These are phyloP conservation scores for Subanguina moxae DNA, from an alignment of 1,140 invertebrate genomes.

Conservation along the genomic window DNA sequence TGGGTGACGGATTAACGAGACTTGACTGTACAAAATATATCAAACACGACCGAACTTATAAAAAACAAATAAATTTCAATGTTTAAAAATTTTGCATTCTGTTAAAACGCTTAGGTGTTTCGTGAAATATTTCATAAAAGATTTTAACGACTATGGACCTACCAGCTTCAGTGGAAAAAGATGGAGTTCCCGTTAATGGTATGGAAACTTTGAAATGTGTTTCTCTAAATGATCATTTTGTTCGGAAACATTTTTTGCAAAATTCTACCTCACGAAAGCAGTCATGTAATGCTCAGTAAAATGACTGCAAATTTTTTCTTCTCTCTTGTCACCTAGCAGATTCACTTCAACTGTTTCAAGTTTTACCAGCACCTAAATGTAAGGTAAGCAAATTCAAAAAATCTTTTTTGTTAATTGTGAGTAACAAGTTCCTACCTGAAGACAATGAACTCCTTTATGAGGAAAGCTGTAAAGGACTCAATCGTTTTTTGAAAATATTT, in stretches of 20 bases:
- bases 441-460: constrained; percentile 34
- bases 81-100: no score
- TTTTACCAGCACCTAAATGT: constrained; percentile 34
- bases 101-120: no score
- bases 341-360: constrained; percentile 44
- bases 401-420: no score
- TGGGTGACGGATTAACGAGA: no score
- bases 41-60: no score
- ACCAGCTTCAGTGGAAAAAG: constrained; percentile 53
- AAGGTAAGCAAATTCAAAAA: neutral
- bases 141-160: neutral
- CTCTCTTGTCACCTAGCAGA: constrained; percentile 26
- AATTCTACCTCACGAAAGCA: constrained; percentile 29
- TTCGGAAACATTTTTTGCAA: no score
- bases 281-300: constrained; percentile 34
- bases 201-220: constrained; percentile 51
- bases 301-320: constrained; percentile 17
- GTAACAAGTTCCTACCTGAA: constrained; percentile 38
- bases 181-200: constrained; percentile 45
- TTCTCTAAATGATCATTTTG: constrained; percentile 11
- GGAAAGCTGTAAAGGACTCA: constrained; percentile 39
- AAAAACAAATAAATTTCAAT: no score
- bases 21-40: no score
- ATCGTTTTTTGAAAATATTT: no score
- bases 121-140: neutral